phyloP scores from a whole-genome alignment of 2,888 invertebrate species.

The Campaea margaritaria region DNA sequence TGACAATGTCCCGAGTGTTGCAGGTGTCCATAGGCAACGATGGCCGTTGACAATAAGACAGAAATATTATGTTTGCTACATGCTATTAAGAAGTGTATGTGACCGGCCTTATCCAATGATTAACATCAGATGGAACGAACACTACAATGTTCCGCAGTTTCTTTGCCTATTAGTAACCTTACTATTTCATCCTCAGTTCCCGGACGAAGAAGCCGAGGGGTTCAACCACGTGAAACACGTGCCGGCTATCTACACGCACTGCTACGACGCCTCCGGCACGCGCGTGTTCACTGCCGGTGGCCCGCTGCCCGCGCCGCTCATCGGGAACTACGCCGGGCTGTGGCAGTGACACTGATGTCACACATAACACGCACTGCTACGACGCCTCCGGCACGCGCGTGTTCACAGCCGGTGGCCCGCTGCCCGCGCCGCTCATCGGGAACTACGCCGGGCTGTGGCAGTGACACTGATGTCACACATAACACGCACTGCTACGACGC shows the following conservation, averaged over 20 bases:
- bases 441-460: conserved; percentile 98
- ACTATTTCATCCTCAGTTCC: conserved; percentile 85
- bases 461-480: conserved; percentile 86
- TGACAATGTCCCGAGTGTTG: too few relatives aligned
- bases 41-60: too few relatives aligned
- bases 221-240: conserved; percentile 94
- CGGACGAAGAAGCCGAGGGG: conserved; percentile 93
- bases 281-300: conserved; percentile 97
- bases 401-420: conserved; percentile 97
- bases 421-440: conserved; percentile 95
- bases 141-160: too few relatives aligned
- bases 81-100: too few relatives aligned
- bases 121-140: too few relatives aligned
- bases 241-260: conserved; percentile 98
- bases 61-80: too few relatives aligned
- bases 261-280: conserved; percentile 96
- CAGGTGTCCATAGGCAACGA: too few relatives aligned
- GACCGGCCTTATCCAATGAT: too few relatives aligned
- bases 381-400: conserved; percentile 95
- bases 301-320: conserved; percentile 95
- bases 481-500: conserved; percentile 98
- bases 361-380: conserved; percentile 98
- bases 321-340: conserved; percentile 97
- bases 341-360: conserved; percentile 88
- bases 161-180: too few relatives aligned